phyloP scores from a whole-genome alignment of 2,888 invertebrate genomes.

The Heliconius hortense region DNA sequence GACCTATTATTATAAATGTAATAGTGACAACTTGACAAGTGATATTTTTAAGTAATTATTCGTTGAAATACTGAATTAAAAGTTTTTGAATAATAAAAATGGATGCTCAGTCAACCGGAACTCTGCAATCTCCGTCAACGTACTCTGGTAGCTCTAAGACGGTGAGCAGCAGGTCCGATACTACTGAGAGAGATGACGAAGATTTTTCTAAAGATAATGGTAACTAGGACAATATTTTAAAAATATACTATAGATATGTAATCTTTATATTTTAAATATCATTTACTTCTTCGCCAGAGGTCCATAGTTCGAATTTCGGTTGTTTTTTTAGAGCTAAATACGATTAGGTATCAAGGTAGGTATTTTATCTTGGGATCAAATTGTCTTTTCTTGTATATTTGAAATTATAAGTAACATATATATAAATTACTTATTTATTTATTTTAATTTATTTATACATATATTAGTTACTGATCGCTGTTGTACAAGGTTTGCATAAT shows the following conservation, averaged over 20 bases:
- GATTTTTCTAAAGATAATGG: slow-evolving; percentile 71
- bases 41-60: not conserved
- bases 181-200: slow-evolving; percentile 50
- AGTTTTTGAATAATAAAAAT: slow-evolving; percentile 37
- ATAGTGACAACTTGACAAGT: slow-evolving; percentile 7
- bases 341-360: not conserved
- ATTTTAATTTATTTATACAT: too few relatives aligned
- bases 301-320: not conserved
- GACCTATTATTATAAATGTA: not conserved
- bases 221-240: slow-evolving; percentile 40
- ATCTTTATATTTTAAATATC: too few relatives aligned
- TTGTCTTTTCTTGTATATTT: too few relatives aligned
- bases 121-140: slow-evolving; percentile 60
- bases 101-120: slow-evolving; percentile 57
- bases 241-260: not conserved
- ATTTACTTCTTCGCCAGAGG: too few relatives aligned
- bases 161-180: slow-evolving; percentile 56
- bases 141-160: slow-evolving; percentile 62
- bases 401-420: too few relatives aligned
- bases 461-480: too few relatives aligned
- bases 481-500: too few relatives aligned
- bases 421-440: too few relatives aligned
- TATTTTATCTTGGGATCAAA: too few relatives aligned
- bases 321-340: not conserved
- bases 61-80: not conserved